Percentiles rank a stretch among this genome's conserved stretches.
These are phyloP conservation scores for Meloe dianella DNA, from an alignment of 2,888 invertebrate species.

Conservation along the genomic window DNA sequence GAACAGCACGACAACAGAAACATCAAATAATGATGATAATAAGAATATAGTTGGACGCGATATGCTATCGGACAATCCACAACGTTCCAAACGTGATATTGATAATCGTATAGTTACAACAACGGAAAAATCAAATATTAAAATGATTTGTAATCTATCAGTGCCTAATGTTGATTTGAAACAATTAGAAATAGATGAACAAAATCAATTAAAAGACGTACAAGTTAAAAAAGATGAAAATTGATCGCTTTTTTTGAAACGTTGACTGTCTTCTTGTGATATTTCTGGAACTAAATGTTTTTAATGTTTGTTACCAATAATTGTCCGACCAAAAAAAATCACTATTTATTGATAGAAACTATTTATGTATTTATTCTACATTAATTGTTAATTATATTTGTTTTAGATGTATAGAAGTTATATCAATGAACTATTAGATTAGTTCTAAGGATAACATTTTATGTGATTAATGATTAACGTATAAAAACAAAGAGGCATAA, in stretches of 20 bases:
- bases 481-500: background rate
- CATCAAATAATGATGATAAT: constrained; percentile 27
- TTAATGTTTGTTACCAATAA: background rate
- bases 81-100: background rate
- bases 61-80: constrained; percentile 33
- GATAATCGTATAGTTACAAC: constrained; percentile 8
- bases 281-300: background rate
- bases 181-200: background rate
- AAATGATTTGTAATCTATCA: constrained; percentile 29
- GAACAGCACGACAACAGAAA: constrained; percentile 8
- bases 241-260: background rate
- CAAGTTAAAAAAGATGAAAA: background rate
- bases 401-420: background rate
- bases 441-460: background rate
- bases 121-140: constrained; percentile 27
- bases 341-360: background rate
- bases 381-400: background rate
- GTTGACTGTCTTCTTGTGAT: background rate
- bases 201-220: background rate
- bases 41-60: constrained; percentile 36
- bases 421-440: background rate
- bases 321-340: background rate
- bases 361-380: too few species aligned
- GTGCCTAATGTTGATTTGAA: constrained; percentile 20
- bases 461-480: background rate